Evolutionary conservation across 2,888 invertebrate genomes (phyloP), one percentile per base, ranked within the genome.

Genomic region (Platycheirus rosarum): DNA sequence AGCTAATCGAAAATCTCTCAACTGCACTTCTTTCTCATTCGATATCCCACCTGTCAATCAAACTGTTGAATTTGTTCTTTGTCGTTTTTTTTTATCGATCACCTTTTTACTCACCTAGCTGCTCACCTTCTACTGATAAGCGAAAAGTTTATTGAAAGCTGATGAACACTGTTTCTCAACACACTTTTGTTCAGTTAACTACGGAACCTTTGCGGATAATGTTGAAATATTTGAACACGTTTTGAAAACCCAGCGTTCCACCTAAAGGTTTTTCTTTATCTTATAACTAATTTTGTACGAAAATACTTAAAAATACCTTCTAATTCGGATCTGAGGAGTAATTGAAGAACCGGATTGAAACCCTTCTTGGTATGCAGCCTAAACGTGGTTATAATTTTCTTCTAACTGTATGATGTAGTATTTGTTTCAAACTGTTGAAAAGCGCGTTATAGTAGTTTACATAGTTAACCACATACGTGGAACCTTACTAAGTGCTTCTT

Each of bases 51-150:
- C 51, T 48, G 65, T 65, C 69, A 51, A 65, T 75, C 65, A 65
- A 49, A 49, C 8, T 9, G 9, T 46, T 20, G 11, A 20, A 18
- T 40, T 20, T 11, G 23, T 4, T 20, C 9, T 11, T 9, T 51
- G 49, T 60, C 13, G 46, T 42, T 55, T 23, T 63, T 60, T 46
- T 40, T 60, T 44, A 82, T 82, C 76, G 66, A 77, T 80, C 63
- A 65, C 46, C 40, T 62, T 65, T 29, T 40, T 35, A 65, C 73
- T n/a, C n/a, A n/a, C n/a, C n/a, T n/a, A n/a, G n/a, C n/a, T n/a
- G n/a, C 16, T 66, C 71, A 65, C 26, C 51, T 40, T 14, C 16
- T 48, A 53, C 32, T 63, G 82, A 82, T 82, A 82, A 82, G 63
- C 35, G 2, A 32, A 40, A n/a, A 53, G 35, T 70, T 80, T 66